Evolutionary conservation across 2,888 invertebrate genomes (phyloP).

Genomic region (Drosophila ezoana): DNA sequence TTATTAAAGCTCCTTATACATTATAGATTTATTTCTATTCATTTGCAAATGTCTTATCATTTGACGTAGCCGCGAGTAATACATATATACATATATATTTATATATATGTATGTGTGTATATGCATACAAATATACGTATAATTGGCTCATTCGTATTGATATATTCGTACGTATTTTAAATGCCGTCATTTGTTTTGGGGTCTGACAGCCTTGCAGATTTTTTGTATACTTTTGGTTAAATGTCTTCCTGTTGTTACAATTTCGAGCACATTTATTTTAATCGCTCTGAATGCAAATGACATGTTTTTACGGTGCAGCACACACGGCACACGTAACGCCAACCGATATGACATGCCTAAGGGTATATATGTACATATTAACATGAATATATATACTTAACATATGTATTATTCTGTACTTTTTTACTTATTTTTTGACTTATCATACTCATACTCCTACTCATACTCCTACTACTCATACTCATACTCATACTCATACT

Average conservation of each 20-base stretch:
- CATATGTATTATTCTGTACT: background rate
- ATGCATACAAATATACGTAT: constrained; percentile 2
- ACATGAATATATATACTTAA: constrained; percentile 1
- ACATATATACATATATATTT: background rate
- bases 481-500: no score
- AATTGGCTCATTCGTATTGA: constrained; percentile 25
- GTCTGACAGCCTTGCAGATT: constrained; percentile 33
- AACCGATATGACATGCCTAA: constrained; percentile 16
- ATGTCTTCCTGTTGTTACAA: constrained; percentile 57
- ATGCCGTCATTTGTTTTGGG: constrained; percentile 37
- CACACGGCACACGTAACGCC: constrained; percentile 15
- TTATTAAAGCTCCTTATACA: background rate
- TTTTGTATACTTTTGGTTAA: constrained; percentile 27
- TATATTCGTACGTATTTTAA: constrained; percentile 32
- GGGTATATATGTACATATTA: background rate
- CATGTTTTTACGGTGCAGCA: constrained; percentile 23
- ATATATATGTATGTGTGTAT: background rate
- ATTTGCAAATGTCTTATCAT: constrained; percentile 18
- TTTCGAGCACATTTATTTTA: constrained; percentile 51
- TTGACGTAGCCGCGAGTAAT: constrained; percentile 11
- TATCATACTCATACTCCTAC: no score
- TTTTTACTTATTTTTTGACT: no score
- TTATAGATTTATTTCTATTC: background rate
- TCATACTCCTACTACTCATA: no score
- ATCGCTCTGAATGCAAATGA: constrained; percentile 39